Conservation (phyloP, 1,140 invertebrate species). For the Trinorchestia longiramus region DNA sequence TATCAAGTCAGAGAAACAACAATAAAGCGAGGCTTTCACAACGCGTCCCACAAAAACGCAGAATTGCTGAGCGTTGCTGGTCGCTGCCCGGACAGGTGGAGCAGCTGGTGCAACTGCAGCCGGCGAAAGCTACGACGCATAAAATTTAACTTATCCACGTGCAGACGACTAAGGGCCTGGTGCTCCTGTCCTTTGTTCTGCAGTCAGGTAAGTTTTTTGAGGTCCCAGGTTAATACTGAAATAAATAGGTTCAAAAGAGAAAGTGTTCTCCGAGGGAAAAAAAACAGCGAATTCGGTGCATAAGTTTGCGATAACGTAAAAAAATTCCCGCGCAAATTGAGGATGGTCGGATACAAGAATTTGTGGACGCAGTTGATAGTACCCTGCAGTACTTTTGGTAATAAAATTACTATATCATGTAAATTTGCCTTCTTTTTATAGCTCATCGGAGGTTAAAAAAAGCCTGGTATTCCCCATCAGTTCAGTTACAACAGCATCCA, state of each 20-base stretch:
- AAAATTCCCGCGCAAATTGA: background rate
- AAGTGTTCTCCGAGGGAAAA: background rate
- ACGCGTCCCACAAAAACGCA: background rate
- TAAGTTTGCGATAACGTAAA: background rate
- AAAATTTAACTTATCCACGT: background rate
- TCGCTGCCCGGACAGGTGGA: background rate
- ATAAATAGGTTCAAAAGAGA: conserved; percentile 2
- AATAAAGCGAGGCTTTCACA: background rate
- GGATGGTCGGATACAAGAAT: background rate
- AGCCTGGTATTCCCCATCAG: too few relatives aligned
- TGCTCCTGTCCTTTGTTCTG: background rate
- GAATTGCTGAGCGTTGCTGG: background rate
- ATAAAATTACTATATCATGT: too few relatives aligned
- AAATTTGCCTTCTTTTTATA: too few relatives aligned
- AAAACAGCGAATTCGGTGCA: background rate
- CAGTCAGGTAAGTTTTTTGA: background rate
- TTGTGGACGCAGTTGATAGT: background rate
- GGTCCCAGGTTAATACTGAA: background rate
- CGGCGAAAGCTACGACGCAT: background rate
- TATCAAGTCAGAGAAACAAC: background rate
- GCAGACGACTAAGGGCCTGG: background rate
- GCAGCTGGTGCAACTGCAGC: background rate
- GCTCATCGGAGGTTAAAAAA: too few relatives aligned
- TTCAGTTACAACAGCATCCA: too few relatives aligned
- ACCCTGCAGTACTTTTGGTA: too few relatives aligned